phyloP scores from a whole-genome alignment of 2,888 invertebrate genomes.

The Scaptomyza parva region DNA sequence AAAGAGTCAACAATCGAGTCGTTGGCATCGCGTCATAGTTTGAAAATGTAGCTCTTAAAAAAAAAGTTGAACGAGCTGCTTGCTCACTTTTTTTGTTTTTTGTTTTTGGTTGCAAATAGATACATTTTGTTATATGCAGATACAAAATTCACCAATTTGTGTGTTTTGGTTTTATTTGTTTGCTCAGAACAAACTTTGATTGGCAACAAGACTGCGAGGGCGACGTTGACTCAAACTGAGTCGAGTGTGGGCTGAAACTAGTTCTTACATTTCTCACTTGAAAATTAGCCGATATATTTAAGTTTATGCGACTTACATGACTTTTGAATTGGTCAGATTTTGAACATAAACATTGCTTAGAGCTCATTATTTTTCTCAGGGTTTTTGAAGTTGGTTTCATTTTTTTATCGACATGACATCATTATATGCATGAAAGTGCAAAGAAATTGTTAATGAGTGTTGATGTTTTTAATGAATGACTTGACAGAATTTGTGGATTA shows the following conservation, averaged over 20 bases:
- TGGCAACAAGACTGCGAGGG: conserved; percentile 41
- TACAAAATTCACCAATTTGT: conserved; percentile 32
- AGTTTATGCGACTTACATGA: conserved; percentile 2
- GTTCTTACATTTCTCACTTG: conserved; percentile 28
- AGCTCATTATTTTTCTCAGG: conserved; percentile 24
- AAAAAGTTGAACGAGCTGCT: conserved; percentile 27
- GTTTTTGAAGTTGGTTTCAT: conserved; percentile 18
- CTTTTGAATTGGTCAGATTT: conserved; percentile 11
- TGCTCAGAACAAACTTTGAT: conserved; percentile 49
- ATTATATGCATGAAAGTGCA: conserved; percentile 17
- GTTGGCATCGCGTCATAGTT: conserved; percentile 69
- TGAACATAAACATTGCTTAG: conserved; percentile 1
- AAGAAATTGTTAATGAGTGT: conserved; percentile 2
- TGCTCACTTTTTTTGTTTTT: too few relatives aligned
- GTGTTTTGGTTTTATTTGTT: too few relatives aligned
- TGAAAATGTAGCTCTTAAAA: conserved; percentile 49
- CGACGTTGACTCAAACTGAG: conserved; percentile 11
- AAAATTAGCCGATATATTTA: conserved; percentile 31
- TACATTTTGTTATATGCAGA: conserved; percentile 7
- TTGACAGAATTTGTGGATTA: not conserved
- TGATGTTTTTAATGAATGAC: conserved; percentile 3
- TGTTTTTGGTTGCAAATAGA: conserved; percentile 16
- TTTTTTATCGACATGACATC: conserved; percentile 34
- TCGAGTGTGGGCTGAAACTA: conserved; percentile 46
- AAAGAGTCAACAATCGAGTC: conserved; percentile 67